Evolutionary conservation across 2,797 vertebrate species (phyloP).

Genomic region (Jordanella pulchra): DNA sequence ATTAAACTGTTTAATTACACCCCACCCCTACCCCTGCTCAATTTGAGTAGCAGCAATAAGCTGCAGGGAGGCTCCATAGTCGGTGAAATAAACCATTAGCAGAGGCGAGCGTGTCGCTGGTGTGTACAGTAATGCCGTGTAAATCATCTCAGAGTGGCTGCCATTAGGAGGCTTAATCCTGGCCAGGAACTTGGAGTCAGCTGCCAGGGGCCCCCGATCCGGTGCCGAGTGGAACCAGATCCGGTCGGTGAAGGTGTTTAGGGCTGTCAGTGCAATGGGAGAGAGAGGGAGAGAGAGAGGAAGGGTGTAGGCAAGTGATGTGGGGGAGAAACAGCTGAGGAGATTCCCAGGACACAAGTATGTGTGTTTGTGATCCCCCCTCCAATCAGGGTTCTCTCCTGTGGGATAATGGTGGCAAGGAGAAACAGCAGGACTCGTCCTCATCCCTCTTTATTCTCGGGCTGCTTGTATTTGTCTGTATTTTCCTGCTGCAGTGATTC

Average conservation of each 20-base stretch:
- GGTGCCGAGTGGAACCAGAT: conserved; percentile 69
- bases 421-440: conserved; percentile 68
- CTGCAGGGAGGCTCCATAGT: conserved; percentile 29
- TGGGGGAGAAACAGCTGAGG: conserved; percentile 63
- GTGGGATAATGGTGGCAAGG: conserved; percentile 70
- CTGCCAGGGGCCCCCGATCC: conserved; percentile 65
- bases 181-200: conserved; percentile 65
- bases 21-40: conserved; percentile 31
- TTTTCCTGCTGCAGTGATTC: conserved; percentile 44
- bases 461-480: conserved; percentile 25
- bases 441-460: conserved; percentile 69
- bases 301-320: conserved; percentile 26
- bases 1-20: conserved; percentile 63
- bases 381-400: conserved; percentile 65
- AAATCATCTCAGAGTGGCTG: conserved; percentile 74
- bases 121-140: conserved; percentile 71
- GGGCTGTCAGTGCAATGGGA: conserved; percentile 31
- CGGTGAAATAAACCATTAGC: conserved; percentile 67
- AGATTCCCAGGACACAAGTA: conserved; percentile 62
- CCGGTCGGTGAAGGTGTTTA: conserved; percentile 68
- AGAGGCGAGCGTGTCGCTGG: conserved; percentile 48
- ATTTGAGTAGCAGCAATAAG: conserved; percentile 49
- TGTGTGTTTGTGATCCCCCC: conserved; percentile 28
- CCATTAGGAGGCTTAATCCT: conserved; percentile 65
- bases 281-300: conserved; percentile 23